Evolutionary conservation across 2,113 vertebrate species (phyloP).

Genomic region (Diphyllodes magnificus): DNA sequence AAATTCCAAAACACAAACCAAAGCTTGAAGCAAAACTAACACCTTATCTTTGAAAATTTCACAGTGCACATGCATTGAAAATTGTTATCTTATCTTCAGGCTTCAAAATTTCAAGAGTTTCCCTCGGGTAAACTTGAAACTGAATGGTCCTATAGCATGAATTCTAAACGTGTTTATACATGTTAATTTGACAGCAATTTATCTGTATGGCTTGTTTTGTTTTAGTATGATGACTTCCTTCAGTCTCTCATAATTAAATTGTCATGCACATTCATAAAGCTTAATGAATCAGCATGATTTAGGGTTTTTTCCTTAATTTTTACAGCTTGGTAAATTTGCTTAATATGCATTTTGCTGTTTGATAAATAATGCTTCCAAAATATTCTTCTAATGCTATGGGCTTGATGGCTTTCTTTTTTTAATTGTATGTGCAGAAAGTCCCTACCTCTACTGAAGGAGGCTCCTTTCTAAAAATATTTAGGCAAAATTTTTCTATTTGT

Average conservation of each 20-base stretch:
- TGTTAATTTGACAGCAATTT: neutral
- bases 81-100: neutral
- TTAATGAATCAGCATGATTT: neutral
- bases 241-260: neutral
- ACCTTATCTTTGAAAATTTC: neutral
- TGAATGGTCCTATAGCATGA: neutral
- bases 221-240: neutral
- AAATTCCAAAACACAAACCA: neutral
- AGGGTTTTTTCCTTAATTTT: neutral
- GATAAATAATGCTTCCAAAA: neutral
- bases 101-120: neutral
- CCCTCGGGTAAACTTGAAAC: neutral
- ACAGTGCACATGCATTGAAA: neutral
- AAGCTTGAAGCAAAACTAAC: neutral
- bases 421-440: neutral
- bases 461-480: neutral
- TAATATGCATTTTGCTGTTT: neutral
- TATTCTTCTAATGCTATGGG: neutral
- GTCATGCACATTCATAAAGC: neutral
- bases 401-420: neutral
- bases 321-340: neutral
- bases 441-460: neutral
- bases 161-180: neutral
- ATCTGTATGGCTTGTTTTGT: neutral
- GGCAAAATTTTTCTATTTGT: neutral